Percentiles rank a stretch among this genome's conserved stretches.
phyloP scores from a whole-genome alignment of 2,888 invertebrate genomes.

The Doris montereyensis region DNA sequence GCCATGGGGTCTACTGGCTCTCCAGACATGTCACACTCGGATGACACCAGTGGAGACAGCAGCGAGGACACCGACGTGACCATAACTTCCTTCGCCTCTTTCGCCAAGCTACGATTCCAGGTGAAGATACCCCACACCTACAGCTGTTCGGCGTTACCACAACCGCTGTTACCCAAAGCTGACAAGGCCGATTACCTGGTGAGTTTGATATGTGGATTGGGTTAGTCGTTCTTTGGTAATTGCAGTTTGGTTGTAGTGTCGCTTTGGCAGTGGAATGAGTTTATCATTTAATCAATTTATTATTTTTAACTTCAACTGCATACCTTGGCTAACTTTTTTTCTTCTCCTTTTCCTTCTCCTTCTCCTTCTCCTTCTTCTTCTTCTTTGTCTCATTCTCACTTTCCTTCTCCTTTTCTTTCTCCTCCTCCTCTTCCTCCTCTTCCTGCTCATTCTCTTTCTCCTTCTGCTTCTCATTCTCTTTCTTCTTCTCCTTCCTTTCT shows the following conservation, averaged over 20 bases:
- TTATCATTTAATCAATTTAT: too few species aligned
- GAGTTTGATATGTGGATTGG: conserved; percentile 6
- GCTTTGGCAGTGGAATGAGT: too few species aligned
- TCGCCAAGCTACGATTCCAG: conserved; percentile 59
- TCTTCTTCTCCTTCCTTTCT: neutral
- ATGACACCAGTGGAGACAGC: conserved; percentile 23
- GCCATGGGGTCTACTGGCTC: neutral
- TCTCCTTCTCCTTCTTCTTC: too few species aligned
- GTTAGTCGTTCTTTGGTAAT: neutral
- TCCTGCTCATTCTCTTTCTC: conserved; percentile 10
- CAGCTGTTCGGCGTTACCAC: conserved; percentile 55
- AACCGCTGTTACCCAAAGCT: conserved; percentile 55
- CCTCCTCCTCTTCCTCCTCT: neutral
- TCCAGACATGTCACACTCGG: conserved; percentile 17
- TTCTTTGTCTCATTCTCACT: too few species aligned
- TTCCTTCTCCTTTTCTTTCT: too few species aligned
- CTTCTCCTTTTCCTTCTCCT: too few species aligned
- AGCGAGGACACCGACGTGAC: conserved; percentile 34
- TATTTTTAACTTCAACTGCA: too few species aligned
- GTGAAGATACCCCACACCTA: conserved; percentile 54
- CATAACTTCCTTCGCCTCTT: conserved; percentile 55
- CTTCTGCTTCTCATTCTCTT: conserved; percentile 6
- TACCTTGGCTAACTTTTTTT: too few species aligned
- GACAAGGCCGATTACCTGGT: conserved; percentile 59
- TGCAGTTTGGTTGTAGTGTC: too few species aligned